A percentile compares a stretch with the other conserved stretches of the same genome.
phyloP scores from a whole-genome alignment of 2,888 invertebrate genomes.

The Salticus scenicus region DNA sequence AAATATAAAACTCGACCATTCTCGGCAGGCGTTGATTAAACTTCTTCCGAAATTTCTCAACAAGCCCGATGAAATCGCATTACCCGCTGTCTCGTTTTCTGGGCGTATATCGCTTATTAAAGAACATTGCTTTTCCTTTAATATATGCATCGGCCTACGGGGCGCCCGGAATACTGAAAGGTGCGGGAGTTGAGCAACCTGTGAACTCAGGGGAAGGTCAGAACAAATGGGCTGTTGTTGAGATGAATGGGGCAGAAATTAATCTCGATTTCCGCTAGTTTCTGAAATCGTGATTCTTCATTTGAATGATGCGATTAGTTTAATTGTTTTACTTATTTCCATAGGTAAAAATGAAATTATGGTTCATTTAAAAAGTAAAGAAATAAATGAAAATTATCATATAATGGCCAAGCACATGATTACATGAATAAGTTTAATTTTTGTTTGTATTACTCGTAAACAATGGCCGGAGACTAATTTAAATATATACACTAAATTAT shows the following conservation, averaged over 20 bases:
- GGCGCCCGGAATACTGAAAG: neutral
- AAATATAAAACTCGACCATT: neutral
- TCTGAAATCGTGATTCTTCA: too few species aligned
- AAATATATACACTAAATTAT: too few species aligned
- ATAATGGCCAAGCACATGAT: too few species aligned
- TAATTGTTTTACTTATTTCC: too few species aligned
- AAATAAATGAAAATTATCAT: too few species aligned
- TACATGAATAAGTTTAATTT: too few species aligned
- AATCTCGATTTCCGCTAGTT: too few species aligned
- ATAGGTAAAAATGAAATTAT: too few species aligned
- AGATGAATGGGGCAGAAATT: neutral
- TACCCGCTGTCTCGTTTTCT: neutral
- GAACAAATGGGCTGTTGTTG: neutral
- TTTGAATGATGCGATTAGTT: too few species aligned
- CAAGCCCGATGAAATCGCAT: neutral
- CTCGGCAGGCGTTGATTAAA: neutral
- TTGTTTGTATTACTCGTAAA: too few species aligned
- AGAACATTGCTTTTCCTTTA: neutral
- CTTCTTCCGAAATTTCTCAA: neutral
- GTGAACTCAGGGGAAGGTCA: neutral
- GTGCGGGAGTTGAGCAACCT: neutral
- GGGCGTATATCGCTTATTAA: conserved; percentile 12
- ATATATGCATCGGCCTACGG: neutral
- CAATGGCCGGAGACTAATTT: too few species aligned
- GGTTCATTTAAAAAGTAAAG: too few species aligned